A percentile compares a stretch with the other conserved stretches of the same genome.
Conservation (phyloP, 1,140 invertebrate species). For the Penaeus indicus region DNA sequence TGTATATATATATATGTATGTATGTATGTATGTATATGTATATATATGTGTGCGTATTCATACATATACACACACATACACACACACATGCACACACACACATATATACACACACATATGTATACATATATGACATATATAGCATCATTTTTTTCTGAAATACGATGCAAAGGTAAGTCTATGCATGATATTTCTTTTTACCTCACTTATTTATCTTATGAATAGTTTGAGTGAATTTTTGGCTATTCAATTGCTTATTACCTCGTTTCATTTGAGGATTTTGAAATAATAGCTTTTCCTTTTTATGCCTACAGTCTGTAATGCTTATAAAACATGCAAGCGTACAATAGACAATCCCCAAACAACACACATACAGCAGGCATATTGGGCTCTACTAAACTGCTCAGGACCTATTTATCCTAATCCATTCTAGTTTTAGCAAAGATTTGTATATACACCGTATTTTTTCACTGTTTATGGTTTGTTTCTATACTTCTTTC, state of each 20-base stretch:
- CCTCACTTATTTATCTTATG: background rate
- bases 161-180: background rate
- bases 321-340: no score
- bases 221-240: no score
- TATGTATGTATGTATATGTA: background rate
- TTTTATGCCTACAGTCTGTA: no score
- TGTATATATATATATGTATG: background rate
- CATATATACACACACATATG: background rate
- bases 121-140: background rate
- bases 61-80: conserved; percentile 23
- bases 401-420: no score
- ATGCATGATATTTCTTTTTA: background rate
- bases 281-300: no score
- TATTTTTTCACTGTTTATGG: background rate
- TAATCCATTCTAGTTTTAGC: background rate
- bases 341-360: no score
- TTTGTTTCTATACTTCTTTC: no score
- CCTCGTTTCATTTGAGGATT: no score
- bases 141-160: background rate
- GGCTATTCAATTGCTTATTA: no score
- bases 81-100: background rate
- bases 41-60: conserved; percentile 13
- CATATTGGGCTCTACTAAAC: no score
- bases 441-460: background rate
- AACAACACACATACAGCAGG: no score